phyloP scores from a whole-genome alignment of 2,888 invertebrate species.

The Agriopis leucophaearia region DNA sequence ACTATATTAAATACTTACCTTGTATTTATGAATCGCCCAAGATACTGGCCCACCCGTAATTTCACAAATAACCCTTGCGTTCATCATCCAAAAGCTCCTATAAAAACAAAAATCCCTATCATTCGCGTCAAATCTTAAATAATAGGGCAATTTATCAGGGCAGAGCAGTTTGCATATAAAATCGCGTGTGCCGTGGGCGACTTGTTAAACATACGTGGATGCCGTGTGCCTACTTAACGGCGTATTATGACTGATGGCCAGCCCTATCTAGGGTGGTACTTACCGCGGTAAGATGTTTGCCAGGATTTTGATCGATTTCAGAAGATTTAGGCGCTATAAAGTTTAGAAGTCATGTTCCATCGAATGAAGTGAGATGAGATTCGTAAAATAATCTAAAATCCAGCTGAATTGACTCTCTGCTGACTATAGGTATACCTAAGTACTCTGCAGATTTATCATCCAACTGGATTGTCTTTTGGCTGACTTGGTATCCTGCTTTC shows the following conservation, averaged over 20 bases:
- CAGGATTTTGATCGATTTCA: slow-evolving; percentile 19
- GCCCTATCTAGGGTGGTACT: slow-evolving; percentile 15
- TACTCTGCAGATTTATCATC: no score
- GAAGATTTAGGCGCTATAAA: not conserved
- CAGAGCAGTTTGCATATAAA: slow-evolving; percentile 78
- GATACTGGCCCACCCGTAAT: not conserved
- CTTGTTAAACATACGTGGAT: slow-evolving; percentile 56
- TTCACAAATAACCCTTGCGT: slow-evolving; percentile 26
- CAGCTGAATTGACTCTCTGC: no score
- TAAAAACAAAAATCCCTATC: slow-evolving; percentile 72
- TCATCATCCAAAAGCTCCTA: slow-evolving; percentile 39
- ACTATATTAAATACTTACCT: not conserved
- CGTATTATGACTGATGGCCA: slow-evolving; percentile 49
- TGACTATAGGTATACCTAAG: no score
- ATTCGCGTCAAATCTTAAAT: slow-evolving; percentile 74
- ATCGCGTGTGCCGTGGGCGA: slow-evolving; percentile 71
- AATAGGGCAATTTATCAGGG: slow-evolving; percentile 80
- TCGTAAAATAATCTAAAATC: no score
- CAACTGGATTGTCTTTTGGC: no score
- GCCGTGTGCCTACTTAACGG: slow-evolving; percentile 45
- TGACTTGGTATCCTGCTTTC: no score
- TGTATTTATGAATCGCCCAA: not conserved
- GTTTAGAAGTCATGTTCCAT: no score
- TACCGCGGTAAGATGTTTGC: slow-evolving; percentile 1
- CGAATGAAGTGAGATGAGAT: no score